Evolutionary conservation across 2,797 vertebrate genomes (phyloP).

Genomic region (Myotis myotis): DNA sequence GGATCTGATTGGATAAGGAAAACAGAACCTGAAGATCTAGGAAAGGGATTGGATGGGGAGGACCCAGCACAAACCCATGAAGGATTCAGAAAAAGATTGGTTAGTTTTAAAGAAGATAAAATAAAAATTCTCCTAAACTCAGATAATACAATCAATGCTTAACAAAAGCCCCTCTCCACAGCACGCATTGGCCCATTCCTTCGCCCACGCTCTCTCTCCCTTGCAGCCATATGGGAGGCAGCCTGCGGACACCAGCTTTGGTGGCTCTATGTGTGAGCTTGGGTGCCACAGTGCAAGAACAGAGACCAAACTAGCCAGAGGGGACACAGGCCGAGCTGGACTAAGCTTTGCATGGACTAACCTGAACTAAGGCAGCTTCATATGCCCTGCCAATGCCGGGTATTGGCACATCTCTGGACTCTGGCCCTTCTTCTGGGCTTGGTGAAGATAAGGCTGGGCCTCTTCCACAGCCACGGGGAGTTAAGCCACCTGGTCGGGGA

Average conservation of each 20-base stretch:
- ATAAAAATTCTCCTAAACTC: not conserved
- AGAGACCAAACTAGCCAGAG: not conserved
- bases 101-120: not conserved
- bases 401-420: too few relatives aligned
- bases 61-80: not conserved
- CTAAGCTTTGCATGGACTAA: not conserved
- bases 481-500: too few relatives aligned
- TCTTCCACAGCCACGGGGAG: not conserved
- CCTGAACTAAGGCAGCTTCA: not conserved
- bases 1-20: not conserved
- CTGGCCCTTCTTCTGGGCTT: not conserved
- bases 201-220: not conserved
- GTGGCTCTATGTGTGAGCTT: too few relatives aligned
- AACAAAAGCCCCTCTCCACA: not conserved
- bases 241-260: too few relatives aligned
- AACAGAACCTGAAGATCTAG: not conserved
- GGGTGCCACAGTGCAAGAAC: not conserved
- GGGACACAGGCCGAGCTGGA: not conserved
- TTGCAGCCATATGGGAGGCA: not conserved
- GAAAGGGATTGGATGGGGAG: not conserved
- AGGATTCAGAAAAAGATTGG: not conserved
- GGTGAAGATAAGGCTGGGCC: not conserved
- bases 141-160: not conserved
- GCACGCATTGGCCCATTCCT: not conserved
- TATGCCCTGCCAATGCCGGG: not conserved